phyloP scores from a whole-genome alignment of 2,797 vertebrate genomes.

The Aplochiton taeniatus region DNA sequence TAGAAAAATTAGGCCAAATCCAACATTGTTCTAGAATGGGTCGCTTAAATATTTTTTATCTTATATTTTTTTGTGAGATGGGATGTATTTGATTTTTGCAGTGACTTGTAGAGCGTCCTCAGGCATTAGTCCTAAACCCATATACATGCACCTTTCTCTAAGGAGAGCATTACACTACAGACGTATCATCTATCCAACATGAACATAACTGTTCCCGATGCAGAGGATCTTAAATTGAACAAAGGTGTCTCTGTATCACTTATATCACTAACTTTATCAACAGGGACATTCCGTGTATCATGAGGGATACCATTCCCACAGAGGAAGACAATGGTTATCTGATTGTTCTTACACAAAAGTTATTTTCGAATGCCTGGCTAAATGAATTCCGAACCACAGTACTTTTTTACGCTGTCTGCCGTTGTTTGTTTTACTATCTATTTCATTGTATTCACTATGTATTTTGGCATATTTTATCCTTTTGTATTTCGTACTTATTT shows the following conservation, averaged over 20 bases:
- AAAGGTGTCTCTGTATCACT: conserved; percentile 57
- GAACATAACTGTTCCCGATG: conserved; percentile 49
- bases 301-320: conserved; percentile 52
- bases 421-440: not conserved
- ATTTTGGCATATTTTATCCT: too few relatives aligned
- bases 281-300: conserved; percentile 47
- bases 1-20: too few relatives aligned
- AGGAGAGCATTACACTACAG: conserved; percentile 43
- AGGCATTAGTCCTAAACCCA: not conserved
- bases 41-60: too few relatives aligned
- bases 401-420: conserved; percentile 32
- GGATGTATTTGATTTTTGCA: not conserved
- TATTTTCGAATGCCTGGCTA: conserved; percentile 43
- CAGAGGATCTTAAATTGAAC: conserved; percentile 40
- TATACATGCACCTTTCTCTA: conserved; percentile 28
- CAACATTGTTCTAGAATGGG: too few relatives aligned
- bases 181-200: conserved; percentile 51
- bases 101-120: not conserved
- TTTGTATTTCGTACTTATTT: too few relatives aligned
- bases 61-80: too few relatives aligned
- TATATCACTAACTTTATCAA: conserved; percentile 60
- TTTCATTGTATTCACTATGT: too few relatives aligned
- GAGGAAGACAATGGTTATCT: conserved; percentile 61
- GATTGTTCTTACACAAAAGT: conserved; percentile 42
- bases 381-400: conserved; percentile 28